A percentile compares a stretch with the other conserved stretches of the same genome.
Conservation (phyloP, 2,797 vertebrate species). For the Clangula hyemalis region DNA sequence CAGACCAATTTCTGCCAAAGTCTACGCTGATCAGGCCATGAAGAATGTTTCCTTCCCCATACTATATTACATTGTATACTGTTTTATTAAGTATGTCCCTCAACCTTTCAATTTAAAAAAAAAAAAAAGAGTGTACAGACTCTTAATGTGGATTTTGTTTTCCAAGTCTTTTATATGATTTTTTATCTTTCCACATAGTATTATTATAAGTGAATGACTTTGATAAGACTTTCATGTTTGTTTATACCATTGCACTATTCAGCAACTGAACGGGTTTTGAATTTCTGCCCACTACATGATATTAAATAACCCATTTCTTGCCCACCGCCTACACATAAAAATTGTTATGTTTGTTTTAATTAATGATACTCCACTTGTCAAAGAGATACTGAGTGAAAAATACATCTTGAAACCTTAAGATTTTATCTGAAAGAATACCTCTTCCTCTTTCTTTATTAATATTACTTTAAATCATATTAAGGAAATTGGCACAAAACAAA, state of each 20-base stretch:
- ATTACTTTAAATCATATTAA: background rate
- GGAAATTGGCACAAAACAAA: background rate
- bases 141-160: background rate
- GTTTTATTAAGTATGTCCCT: background rate
- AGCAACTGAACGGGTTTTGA: conserved; percentile 70
- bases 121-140: background rate
- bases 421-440: conserved; percentile 30
- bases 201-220: conserved; percentile 62
- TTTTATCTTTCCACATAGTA: background rate
- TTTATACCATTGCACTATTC: conserved; percentile 55
- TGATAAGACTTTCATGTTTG: conserved; percentile 68
- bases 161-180: background rate
- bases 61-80: background rate
- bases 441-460: background rate
- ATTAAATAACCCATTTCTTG: conserved; percentile 77
- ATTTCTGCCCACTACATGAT: conserved; percentile 73
- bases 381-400: conserved; percentile 49
- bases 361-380: conserved; percentile 71
- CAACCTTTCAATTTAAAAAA: background rate
- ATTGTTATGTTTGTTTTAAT: conserved; percentile 33
- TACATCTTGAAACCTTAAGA: conserved; percentile 11
- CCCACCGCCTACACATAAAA: conserved; percentile 70
- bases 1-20: background rate
- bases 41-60: background rate
- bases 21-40: background rate